Evolutionary conservation across 2,888 invertebrate species (phyloP).

Genomic region (Phengaris arion): DNA sequence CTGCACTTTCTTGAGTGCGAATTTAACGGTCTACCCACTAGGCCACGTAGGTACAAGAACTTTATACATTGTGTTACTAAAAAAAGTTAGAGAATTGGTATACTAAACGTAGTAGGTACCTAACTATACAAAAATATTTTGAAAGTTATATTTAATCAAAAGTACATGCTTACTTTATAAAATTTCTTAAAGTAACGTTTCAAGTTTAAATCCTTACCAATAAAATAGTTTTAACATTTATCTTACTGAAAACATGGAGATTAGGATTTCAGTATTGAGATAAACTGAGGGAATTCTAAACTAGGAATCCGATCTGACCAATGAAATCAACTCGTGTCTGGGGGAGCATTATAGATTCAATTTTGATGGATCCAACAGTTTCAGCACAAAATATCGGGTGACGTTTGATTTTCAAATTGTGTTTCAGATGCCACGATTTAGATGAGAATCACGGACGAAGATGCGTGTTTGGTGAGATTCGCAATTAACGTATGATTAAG

Average conservation of each 20-base stretch:
- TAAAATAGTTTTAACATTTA: neutral
- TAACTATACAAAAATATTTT: too few species aligned
- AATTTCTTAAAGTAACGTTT: too few species aligned
- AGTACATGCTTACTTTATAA: too few species aligned
- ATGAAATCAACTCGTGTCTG: slow-evolving; percentile 1
- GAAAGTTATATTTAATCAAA: too few species aligned
- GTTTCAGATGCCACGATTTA: neutral
- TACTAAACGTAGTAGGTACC: too few species aligned
- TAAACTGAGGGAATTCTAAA: slow-evolving; percentile 8
- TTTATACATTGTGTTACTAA: too few species aligned
- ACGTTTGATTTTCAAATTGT: slow-evolving; percentile 6
- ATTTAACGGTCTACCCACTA: too few species aligned
- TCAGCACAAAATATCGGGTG: slow-evolving; percentile 15
- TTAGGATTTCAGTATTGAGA: neutral
- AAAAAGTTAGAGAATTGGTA: too few species aligned
- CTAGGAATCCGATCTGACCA: neutral
- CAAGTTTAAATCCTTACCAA: too few species aligned
- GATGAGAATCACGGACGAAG: neutral
- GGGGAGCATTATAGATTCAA: slow-evolving; percentile 19
- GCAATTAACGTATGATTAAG: neutral
- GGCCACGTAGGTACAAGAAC: too few species aligned
- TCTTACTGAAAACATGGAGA: slow-evolving; percentile 1
- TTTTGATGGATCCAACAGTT: slow-evolving; percentile 1
- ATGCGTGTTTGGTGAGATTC: neutral
- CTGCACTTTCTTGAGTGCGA: too few species aligned